These are phyloP conservation scores for Sepiola atlantica DNA, from an alignment of 2,888 invertebrate species.

Conservation along the genomic window DNA sequence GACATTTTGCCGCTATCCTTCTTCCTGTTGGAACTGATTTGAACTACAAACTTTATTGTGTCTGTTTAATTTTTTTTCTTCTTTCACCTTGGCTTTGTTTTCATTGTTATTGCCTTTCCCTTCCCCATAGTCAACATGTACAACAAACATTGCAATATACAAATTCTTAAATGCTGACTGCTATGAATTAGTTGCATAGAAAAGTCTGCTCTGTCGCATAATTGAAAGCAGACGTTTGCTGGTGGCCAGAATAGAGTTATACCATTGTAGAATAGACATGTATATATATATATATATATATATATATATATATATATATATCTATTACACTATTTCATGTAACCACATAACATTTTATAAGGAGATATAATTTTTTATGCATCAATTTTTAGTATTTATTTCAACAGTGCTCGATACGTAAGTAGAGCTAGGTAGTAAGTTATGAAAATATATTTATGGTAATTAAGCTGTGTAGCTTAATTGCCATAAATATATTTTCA, in stretches of 20 bases:
- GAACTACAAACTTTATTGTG: neutral
- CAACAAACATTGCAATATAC: neutral
- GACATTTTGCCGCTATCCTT: conserved; percentile 19
- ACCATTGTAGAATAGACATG: no score
- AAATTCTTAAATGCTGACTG: conserved; percentile 32
- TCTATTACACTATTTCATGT: no score
- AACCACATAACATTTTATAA: no score
- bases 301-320: no score
- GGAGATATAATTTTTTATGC: no score
- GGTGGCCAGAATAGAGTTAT: neutral
- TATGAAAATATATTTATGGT: no score
- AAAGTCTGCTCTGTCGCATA: conserved; percentile 1
- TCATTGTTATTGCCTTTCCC: neutral
- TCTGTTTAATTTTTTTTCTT: neutral
- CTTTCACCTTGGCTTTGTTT: neutral
- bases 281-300: no score
- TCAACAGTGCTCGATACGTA: no score
- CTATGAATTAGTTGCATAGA: conserved; percentile 21
- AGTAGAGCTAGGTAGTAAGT: no score
- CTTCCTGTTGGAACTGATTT: conserved; percentile 32
- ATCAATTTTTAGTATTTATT: no score
- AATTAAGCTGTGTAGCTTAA: no score
- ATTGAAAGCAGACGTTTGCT: neutral
- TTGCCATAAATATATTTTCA: no score
- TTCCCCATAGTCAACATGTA: conserved; percentile 6